Conservation (phyloP, 2,888 invertebrate species). For the Pachymerium ferrugineum region DNA sequence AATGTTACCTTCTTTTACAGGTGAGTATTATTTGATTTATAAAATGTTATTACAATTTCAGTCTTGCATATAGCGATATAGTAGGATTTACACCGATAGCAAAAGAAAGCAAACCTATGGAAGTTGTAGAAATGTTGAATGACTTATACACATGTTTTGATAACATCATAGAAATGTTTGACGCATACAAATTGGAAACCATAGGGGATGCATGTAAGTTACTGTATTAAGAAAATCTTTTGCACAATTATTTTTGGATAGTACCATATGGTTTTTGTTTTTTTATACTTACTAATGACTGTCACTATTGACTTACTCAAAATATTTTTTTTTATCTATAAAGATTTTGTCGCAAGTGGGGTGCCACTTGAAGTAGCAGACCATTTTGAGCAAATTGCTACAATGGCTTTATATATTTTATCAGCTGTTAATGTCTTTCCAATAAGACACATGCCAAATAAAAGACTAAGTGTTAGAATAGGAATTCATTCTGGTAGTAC, state of each 20-base stretch:
- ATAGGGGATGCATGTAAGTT: conserved; percentile 37
- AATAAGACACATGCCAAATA: not conserved
- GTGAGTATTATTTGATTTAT: not conserved
- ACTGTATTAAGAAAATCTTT: not conserved
- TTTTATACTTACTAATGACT: too few species aligned
- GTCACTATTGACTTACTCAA: too few species aligned
- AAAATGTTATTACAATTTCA: not conserved
- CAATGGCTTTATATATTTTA: conserved; percentile 9
- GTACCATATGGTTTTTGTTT: too few species aligned
- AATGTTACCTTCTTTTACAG: not conserved
- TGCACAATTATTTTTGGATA: too few species aligned
- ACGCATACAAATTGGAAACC: conserved; percentile 37
- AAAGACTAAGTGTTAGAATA: not conserved
- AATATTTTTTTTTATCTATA: not conserved
- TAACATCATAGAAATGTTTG: conserved; percentile 34
- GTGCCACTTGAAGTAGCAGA: not conserved
- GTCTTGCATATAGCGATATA: not conserved
- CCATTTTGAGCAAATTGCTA: not conserved
- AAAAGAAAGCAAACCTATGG: not conserved
- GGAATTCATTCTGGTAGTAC: conserved; percentile 29
- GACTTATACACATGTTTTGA: conserved; percentile 37
- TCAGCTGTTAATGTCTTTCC: not conserved
- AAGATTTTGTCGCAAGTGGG: conserved; percentile 16
- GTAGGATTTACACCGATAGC: not conserved
- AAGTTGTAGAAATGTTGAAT: conserved; percentile 36